These are phyloP conservation scores for Dynastes grantii DNA, from an alignment of 2,888 invertebrate species.

Conservation along the genomic window DNA sequence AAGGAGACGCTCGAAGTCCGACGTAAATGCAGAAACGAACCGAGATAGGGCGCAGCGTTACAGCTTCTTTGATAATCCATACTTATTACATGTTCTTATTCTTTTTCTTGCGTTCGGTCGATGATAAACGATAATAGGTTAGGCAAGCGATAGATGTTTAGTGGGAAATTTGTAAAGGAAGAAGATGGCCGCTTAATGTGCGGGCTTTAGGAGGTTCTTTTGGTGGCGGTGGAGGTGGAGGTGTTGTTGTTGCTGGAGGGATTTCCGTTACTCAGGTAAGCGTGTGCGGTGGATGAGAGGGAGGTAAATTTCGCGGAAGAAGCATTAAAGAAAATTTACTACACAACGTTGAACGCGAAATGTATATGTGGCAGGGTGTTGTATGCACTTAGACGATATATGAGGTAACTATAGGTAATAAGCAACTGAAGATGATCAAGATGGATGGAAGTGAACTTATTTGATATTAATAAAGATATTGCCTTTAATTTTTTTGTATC, in stretches of 20 bases:
- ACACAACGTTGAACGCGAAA: neutral
- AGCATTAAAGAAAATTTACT: slow-evolving; percentile 39
- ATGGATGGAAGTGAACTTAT: too few species aligned
- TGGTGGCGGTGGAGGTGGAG: neutral
- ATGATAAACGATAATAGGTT: slow-evolving; percentile 70
- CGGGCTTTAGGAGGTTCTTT: slow-evolving; percentile 19
- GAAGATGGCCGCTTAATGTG: slow-evolving; percentile 19
- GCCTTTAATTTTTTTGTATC: too few species aligned
- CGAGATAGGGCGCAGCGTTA: slow-evolving; percentile 11
- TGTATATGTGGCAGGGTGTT: slow-evolving; percentile 1
- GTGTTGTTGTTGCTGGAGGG: slow-evolving; percentile 16
- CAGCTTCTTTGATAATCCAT: slow-evolving; percentile 67
- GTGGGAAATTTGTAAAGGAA: slow-evolving; percentile 42
- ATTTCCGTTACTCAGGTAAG: slow-evolving; percentile 16
- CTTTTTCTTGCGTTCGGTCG: slow-evolving; percentile 67
- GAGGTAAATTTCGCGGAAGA: slow-evolving; percentile 44
- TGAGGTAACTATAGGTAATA: neutral
- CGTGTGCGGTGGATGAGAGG: neutral
- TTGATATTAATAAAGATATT: too few species aligned
- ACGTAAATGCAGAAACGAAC: slow-evolving; percentile 51
- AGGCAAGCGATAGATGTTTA: slow-evolving; percentile 65
- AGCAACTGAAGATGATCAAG: too few species aligned
- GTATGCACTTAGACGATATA: slow-evolving; percentile 4
- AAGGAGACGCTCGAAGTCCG: slow-evolving; percentile 55
- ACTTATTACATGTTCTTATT: slow-evolving; percentile 69